These are phyloP conservation scores for Procambarus virginalis DNA, from an alignment of 1,140 invertebrate species.

Conservation along the genomic window DNA sequence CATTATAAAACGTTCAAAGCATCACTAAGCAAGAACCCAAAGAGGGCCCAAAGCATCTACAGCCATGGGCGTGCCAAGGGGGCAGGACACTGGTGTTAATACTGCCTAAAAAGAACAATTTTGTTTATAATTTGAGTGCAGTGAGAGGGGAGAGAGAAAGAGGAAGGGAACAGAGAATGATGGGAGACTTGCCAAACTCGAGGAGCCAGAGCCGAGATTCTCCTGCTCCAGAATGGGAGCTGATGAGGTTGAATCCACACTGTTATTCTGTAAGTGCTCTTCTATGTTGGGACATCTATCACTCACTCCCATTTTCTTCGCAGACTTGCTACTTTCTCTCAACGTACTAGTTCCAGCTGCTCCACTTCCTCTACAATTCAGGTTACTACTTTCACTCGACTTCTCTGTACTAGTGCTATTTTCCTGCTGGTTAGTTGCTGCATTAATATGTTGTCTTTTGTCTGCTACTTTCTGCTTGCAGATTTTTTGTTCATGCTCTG, in stretches of 20 bases:
- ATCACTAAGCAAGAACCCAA: too few species aligned
- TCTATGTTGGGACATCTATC: background rate
- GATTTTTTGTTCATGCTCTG: background rate
- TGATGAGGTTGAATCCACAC: slow-evolving; percentile 12
- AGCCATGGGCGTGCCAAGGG: too few species aligned
- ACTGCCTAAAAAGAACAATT: too few species aligned
- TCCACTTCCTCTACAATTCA: background rate
- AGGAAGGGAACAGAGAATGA: too few species aligned
- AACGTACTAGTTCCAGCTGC: background rate
- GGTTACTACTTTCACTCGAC: background rate
- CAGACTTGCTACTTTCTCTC: background rate
- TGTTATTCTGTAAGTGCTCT: background rate
- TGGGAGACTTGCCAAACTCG: slow-evolving; percentile 8
- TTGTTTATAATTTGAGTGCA: too few species aligned
- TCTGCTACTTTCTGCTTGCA: background rate
- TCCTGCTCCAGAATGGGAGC: slow-evolving; percentile 25
- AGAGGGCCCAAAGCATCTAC: too few species aligned
- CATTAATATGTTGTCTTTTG: background rate
- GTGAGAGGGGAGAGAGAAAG: too few species aligned
- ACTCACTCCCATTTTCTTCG: background rate
- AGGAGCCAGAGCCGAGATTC: slow-evolving; percentile 30
- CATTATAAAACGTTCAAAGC: too few species aligned
- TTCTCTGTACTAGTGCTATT: background rate
- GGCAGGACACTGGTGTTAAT: too few species aligned
- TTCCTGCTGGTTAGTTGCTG: background rate